Base-by-base conservation (phyloP, 2,113 vertebrate genomes). In the Malurus elegans region DNA sequence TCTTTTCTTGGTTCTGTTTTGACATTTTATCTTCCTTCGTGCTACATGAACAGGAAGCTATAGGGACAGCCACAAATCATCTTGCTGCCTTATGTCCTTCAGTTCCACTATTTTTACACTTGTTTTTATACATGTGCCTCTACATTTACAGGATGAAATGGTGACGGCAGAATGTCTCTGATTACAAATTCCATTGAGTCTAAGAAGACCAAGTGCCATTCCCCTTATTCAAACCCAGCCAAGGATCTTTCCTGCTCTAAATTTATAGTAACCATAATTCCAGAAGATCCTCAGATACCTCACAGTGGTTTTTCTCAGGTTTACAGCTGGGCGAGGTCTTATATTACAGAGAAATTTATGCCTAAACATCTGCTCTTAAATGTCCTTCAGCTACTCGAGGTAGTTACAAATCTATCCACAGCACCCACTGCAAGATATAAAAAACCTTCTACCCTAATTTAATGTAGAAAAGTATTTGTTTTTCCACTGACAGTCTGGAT, bases 241-340 rank as follows among this genome's bases (percentile, higher is more conserved):
- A 86, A 38, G 13, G 12, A 80, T 73, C 61, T 67, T 93, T 86
- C 69, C 60, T 83, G 53, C 42, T 56, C 80, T 91, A 56, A 94
- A 91, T 95, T 96, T 94, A 93, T 91, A 95, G 94, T 50, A 92
- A 91, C 79, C 36, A 14, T 81, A 95, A 97, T 95, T 96, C 86
- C 86, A 91, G 62, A 84, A 95, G 72, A 95, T 93, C 86, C 71
- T 90, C 48, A 14, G 80, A 95, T 95, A 80, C 75, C 76, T 94
- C 82, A 56, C 14, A 51, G 76, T 64, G 51, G 0, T 9, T 84
- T 94, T 96, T 93, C 73, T 64, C 86, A 86, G 56, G 75, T 92
- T 92, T 92, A 95, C 73, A 91, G 91, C 86, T 92, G 86, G 86
- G 94, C 0, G 14, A 95, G 76, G 92, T 84, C 91, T 95, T 93